These are phyloP conservation scores for Nemurella pictetii DNA, from an alignment of 2,888 invertebrate genomes.

Conservation along the genomic window DNA sequence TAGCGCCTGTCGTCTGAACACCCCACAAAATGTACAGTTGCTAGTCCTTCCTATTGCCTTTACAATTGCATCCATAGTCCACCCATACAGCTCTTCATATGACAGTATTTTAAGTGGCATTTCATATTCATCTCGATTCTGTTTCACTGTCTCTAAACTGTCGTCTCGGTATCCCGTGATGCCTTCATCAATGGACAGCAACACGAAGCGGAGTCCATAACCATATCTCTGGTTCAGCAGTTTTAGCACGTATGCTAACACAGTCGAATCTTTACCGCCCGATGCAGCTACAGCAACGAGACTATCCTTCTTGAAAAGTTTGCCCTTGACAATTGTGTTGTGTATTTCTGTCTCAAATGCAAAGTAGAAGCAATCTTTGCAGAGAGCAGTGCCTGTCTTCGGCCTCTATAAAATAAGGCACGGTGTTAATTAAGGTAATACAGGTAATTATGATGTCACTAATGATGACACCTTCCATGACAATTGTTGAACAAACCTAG, in stretches of 20 bases:
- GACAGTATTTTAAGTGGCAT: constrained; percentile 93
- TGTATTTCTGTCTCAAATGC: constrained; percentile 96
- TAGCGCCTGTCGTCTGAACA: constrained; percentile 92
- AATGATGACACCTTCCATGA: neutral
- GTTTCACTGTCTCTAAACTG: constrained; percentile 93
- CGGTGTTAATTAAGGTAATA: constrained; percentile 9
- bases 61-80: constrained; percentile 99
- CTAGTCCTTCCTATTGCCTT: constrained; percentile 79
- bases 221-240: constrained; percentile 85
- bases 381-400: constrained; percentile 88
- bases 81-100: constrained; percentile 96
- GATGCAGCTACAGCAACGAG: constrained; percentile 93
- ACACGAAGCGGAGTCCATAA: constrained; percentile 85
- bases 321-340: constrained; percentile 79
- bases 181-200: constrained; percentile 98
- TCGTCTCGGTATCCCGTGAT: constrained; percentile 96
- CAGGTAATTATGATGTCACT: neutral
- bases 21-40: constrained; percentile 96
- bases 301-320: constrained; percentile 80
- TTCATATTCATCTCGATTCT: constrained; percentile 90
- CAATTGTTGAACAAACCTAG: neutral
- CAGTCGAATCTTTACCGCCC: constrained; percentile 96
- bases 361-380: constrained; percentile 91
- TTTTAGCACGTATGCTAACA: constrained; percentile 91
- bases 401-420: constrained; percentile 69